Base-by-base conservation (phyloP, 92 coral and sea anemone genomes). In the Zoanthus sansibaricus region DNA sequence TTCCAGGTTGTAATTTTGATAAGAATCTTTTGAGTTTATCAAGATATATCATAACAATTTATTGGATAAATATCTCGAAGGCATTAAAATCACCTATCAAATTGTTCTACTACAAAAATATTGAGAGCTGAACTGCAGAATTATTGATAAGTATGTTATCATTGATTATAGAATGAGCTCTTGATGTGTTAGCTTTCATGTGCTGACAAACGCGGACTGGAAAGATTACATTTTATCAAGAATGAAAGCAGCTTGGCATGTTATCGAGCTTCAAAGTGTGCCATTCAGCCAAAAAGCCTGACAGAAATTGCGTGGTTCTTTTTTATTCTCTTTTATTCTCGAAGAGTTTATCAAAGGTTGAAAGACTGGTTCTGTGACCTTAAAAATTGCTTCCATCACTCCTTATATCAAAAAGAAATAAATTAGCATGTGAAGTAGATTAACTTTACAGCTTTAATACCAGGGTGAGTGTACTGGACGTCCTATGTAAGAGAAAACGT, bases 341-440 rank as follows among this genome's bases (percentile, higher is more conserved):
- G 9, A 25, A 54, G 75, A 31, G 85, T 67, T 80, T 80, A 67
- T 80, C 85, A 45, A 67, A 66, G 85, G 75, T 66, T 80, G 85
- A n/a, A 67, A 15, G 48, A 21, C 47, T 45, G 30, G n/a, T 12
- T 20, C 75, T 45, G 70, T 80, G 85, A 80, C 75, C 85, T 80
- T 47, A 64, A 67, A 80, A 46, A 18, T 1, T 49, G 11, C 16
- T 21, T 44, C 62, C 46, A 37, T 58, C 33, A 21, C n/a, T 58
- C 54, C n/a, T 32, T 20, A 42, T 6, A 15, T 33, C 20, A 15
- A 78, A 61, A 25, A 32, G 83, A 61, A 59, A n/a, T 25, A 64
- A 30, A 13, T 16, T 9, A 33, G 54, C 8, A 20, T 11, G 3
- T 52, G 18, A 48, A 13, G 21, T 15, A 21, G 30, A 67, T 44